These are phyloP conservation scores for Cephus nigrinus DNA, from an alignment of 2,888 invertebrate genomes.

Conservation along the genomic window DNA sequence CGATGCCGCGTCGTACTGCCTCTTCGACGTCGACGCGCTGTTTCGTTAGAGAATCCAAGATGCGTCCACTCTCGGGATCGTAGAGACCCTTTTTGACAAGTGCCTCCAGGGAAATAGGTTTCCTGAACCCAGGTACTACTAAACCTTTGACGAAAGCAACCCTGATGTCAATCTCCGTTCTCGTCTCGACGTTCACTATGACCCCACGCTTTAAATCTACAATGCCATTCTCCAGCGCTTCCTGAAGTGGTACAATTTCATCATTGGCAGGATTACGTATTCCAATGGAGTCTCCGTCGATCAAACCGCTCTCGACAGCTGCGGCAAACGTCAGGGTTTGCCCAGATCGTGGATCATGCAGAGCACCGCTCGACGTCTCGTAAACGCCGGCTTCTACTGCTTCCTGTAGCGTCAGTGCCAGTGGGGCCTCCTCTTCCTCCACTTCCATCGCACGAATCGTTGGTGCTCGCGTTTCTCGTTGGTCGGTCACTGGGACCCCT, in stretches of 20 bases:
- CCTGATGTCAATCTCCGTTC: constrained; percentile 76
- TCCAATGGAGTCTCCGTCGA: constrained; percentile 82
- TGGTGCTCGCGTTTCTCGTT: background rate
- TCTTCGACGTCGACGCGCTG: constrained; percentile 80
- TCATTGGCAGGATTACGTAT: constrained; percentile 80
- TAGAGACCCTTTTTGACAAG: constrained; percentile 78
- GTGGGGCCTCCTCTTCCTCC: constrained; percentile 73
- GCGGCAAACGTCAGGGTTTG: constrained; percentile 77
- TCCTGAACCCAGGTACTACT: constrained; percentile 75
- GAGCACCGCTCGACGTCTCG: constrained; percentile 75
- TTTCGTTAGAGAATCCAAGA: constrained; percentile 79
- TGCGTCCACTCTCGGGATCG: constrained; percentile 76
- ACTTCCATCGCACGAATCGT: constrained; percentile 59
- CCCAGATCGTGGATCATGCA: constrained; percentile 73
- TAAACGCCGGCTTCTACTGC: constrained; percentile 77
- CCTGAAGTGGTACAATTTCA: constrained; percentile 80
- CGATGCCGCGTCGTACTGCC: constrained; percentile 81
- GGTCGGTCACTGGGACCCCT: constrained; percentile 41
- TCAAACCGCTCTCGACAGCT: constrained; percentile 80
- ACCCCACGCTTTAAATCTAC: constrained; percentile 81
- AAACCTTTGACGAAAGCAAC: constrained; percentile 79
- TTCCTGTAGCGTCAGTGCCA: constrained; percentile 76
- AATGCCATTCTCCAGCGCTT: constrained; percentile 83
- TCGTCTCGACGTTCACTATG: constrained; percentile 77
- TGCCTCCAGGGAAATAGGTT: constrained; percentile 83